These are phyloP conservation scores for Frankliniella fusca DNA, from an alignment of 2,888 invertebrate genomes.

Conservation along the genomic window DNA sequence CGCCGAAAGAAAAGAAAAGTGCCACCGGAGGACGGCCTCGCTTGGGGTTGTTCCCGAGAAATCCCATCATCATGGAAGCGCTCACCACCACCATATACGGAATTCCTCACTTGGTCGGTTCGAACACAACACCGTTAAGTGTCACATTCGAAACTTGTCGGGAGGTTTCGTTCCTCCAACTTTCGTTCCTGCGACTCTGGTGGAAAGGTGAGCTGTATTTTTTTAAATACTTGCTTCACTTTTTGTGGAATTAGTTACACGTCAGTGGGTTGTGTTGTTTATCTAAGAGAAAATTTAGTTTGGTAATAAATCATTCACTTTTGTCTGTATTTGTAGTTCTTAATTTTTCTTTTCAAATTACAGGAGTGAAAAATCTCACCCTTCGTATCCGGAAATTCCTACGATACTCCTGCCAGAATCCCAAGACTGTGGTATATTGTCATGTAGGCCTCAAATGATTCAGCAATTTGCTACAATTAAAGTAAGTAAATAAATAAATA, in stretches of 20 bases:
- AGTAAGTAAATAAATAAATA: constrained; percentile 49
- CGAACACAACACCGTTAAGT: constrained; percentile 54
- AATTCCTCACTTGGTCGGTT: constrained; percentile 15
- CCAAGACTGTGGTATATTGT: constrained; percentile 82
- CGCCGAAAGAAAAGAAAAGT: constrained; percentile 26
- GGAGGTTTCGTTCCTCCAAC: constrained; percentile 55
- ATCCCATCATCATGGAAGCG: constrained; percentile 29
- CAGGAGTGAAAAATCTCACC: constrained; percentile 50
- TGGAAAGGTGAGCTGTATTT: constrained; percentile 34
- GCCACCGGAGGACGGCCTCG: constrained; percentile 29
- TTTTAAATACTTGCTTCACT: constrained; percentile 25
- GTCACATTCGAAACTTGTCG: constrained; percentile 79
- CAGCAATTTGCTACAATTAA: constrained; percentile 88
- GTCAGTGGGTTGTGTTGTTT: too few relatives aligned
- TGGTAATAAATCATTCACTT: neutral
- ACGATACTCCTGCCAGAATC: constrained; percentile 55
- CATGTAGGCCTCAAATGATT: constrained; percentile 77
- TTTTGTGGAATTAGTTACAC: too few relatives aligned
- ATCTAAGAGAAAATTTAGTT: constrained; percentile 30
- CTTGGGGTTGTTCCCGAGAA: constrained; percentile 29
- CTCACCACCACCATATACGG: constrained; percentile 26
- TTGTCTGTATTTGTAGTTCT: too few relatives aligned
- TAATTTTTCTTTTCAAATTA: constrained; percentile 27
- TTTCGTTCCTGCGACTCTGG: constrained; percentile 35
- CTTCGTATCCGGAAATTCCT: constrained; percentile 59